These are phyloP conservation scores for Schizopygopsis pylzovi DNA, from an alignment of 2,797 vertebrate genomes.

Conservation along the genomic window DNA sequence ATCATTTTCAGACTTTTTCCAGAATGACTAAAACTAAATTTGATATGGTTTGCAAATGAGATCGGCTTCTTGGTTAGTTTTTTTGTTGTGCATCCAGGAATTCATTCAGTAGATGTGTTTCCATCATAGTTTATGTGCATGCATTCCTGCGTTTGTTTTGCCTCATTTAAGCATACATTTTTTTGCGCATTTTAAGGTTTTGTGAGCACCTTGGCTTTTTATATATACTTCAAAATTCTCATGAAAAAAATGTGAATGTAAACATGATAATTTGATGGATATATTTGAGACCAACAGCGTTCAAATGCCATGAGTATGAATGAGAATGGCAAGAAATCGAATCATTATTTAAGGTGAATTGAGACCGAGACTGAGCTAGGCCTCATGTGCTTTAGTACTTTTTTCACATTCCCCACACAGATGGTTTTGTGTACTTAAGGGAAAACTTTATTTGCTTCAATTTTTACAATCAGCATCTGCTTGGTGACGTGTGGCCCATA, in stretches of 20 bases:
- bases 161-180: neutral
- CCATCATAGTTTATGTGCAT: neutral
- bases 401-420: constrained; percentile 1
- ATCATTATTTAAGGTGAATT: constrained; percentile 4
- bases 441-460: constrained; percentile 37
- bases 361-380: neutral
- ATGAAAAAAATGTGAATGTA: neutral
- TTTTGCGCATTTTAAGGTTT: neutral
- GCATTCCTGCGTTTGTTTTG: neutral
- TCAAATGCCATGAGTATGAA: neutral
- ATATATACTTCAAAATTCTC: neutral
- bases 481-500: constrained; percentile 25
- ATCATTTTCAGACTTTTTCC: neutral
- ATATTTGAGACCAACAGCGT: no score
- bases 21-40: neutral
- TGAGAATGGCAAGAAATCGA: neutral
- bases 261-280: neutral
- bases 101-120: neutral
- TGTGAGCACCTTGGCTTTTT: neutral
- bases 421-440: constrained; percentile 46
- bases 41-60: neutral
- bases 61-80: no score
- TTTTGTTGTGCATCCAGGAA: no score
- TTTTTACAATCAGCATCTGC: neutral
- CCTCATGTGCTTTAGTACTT: neutral